Percentiles rank a stretch among this genome's conserved stretches.
phyloP scores from a whole-genome alignment of 2,797 vertebrate genomes.

The Apodemus agrarius region DNA sequence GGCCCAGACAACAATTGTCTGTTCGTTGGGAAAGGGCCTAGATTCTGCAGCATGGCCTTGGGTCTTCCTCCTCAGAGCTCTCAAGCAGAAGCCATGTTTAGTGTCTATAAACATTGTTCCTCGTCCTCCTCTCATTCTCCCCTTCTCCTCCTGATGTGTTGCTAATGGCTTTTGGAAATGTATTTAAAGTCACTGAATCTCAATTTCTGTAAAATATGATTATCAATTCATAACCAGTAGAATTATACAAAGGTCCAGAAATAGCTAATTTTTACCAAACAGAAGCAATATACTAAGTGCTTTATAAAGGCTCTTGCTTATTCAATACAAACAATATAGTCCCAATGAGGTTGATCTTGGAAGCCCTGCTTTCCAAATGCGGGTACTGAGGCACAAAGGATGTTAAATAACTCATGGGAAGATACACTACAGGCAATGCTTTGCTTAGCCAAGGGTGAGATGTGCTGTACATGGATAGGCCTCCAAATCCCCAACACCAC shows the following conservation, averaged over 20 bases:
- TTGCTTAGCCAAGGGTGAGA: background rate
- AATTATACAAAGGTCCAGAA: background rate
- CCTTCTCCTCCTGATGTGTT: background rate
- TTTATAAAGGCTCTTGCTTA: slow-evolving; percentile 1
- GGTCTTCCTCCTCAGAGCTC: background rate
- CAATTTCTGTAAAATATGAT: background rate
- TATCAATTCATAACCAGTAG: background rate
- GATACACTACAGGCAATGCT: background rate
- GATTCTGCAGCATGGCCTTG: rapidly evolving
- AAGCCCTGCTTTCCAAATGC: background rate
- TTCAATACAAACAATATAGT: background rate
- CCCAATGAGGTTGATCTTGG: background rate
- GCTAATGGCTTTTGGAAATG: background rate
- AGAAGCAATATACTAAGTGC: background rate
- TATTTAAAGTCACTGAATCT: slow-evolving; percentile 6
- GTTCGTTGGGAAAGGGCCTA: background rate
- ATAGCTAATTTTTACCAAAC: background rate
- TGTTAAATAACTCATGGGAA: background rate
- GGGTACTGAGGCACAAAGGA: background rate
- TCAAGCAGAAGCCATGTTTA: background rate
- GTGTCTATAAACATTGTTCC: background rate
- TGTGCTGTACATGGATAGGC: background rate
- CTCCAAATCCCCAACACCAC: background rate
- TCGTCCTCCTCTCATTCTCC: background rate
- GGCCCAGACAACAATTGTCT: background rate